Evolutionary conservation across 1,140 invertebrate species (phyloP), one percentile per base, ranked within the genome.

Genomic region (Leptinotarsa defecta): DNA sequence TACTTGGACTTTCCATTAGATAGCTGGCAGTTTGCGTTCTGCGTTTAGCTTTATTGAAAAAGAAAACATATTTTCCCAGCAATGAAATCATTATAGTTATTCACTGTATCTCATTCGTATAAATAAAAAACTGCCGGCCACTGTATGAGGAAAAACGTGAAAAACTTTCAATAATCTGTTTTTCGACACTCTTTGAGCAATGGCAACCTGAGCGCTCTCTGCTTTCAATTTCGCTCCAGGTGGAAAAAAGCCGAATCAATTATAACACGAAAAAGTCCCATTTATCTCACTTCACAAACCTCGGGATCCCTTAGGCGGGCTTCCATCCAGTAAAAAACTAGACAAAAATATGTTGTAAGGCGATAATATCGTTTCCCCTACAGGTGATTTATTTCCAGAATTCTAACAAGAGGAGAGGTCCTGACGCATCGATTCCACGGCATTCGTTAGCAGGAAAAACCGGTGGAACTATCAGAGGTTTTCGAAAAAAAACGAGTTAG

Each of bases 261-360:
- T 67, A 27, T 67, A 27, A 20, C 20, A 67, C 64, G 34, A 43
- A 67, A 67, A 67, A 67, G 64, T 20, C 64, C 64, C 22, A 67
- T 67, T 67, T 67, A 67, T 67, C 64, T 67, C 64, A 67, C 64
- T 67, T 67, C 64, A 67, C 64, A 67, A 27, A 67, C 64, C 22
- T 24, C 34, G 64, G 22, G 64, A 13, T 27, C 22, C 64, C 64
- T 20, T 3, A 67, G 19, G 22, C 22, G 22, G 20, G 22, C 34
- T 43, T 43, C 8, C 34, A 43, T 43, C 34, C 19, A 17, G 22
- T 67, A 67, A 67, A 67, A 67, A 67, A 67, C n/a, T 67, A 67
- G 64, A 67, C 20, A 67, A 67, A 67, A 67, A 67, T 67, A 67
- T 67, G 64, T 67, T 67, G 22, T 67, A 24, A 67, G 64, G 64